phyloP scores from a whole-genome alignment of 2,113 vertebrate species.

The Oncorhynchus keta region DNA sequence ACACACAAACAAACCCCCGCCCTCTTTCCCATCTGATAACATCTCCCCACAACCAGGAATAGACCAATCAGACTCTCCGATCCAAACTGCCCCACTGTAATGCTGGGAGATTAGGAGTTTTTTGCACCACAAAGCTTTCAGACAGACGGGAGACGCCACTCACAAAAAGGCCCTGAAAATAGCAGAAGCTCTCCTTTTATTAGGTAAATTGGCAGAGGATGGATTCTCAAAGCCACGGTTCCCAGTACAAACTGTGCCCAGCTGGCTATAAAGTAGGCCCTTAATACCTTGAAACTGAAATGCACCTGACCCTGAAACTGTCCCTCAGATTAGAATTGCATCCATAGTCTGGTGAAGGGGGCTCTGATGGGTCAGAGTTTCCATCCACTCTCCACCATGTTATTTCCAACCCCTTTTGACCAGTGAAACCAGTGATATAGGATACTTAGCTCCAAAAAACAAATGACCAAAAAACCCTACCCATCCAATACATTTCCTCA shows the following conservation, averaged over 20 bases:
- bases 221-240: conserved; percentile 4
- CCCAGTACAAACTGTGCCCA: conserved; percentile 33
- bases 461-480: no score
- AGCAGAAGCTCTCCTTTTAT: conserved; percentile 53
- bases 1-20: conserved; percentile 1
- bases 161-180: conserved; percentile 44
- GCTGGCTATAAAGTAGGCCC: conserved; percentile 40
- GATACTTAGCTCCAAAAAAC: no score
- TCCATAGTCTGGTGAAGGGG: neutral
- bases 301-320: conserved; percentile 11
- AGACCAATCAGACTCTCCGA: conserved; percentile 7
- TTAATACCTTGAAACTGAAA: neutral
- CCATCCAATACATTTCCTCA: no score
- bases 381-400: neutral
- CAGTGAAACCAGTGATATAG: no score
- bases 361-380: neutral
- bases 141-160: conserved; percentile 57
- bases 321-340: neutral
- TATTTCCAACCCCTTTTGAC: no score
- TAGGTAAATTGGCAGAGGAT: conserved; percentile 47
- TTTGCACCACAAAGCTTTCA: conserved; percentile 40
- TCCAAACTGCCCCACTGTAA: conserved; percentile 28
- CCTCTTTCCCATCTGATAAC: conserved; percentile 43
- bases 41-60: conserved; percentile 39
- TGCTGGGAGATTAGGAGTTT: conserved; percentile 35